A percentile compares a stretch with the other conserved stretches of the same genome.
Conservation (phyloP, 2,888 invertebrate species). For the Sinotaia quadrata region DNA sequence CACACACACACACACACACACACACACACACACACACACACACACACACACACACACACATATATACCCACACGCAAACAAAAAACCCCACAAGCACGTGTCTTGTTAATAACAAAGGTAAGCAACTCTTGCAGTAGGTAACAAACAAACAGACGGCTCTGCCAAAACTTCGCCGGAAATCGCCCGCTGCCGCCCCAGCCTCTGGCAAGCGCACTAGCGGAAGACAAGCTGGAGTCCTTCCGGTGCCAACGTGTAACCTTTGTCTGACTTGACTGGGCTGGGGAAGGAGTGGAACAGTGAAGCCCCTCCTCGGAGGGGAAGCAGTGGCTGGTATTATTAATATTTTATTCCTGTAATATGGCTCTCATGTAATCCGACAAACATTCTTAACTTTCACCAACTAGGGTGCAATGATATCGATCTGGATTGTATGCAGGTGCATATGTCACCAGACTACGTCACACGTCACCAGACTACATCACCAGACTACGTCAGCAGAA, state of each 20-base stretch:
- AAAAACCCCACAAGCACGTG: no score
- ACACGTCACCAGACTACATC: no score
- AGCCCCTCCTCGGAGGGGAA: not conserved
- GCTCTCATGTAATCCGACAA: no score
- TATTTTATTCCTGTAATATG: no score
- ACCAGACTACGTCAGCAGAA: no score
- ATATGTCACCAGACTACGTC: no score
- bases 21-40: conserved; percentile 4
- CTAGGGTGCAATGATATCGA: no score
- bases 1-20: conserved; percentile 3
- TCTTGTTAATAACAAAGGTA: no score
- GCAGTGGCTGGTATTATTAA: no score
- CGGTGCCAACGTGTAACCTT: conserved; percentile 25
- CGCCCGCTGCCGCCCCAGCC: conserved; percentile 16
- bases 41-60: conserved; percentile 1
- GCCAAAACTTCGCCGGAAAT: conserved; percentile 11
- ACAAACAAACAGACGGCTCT: conserved; percentile 2
- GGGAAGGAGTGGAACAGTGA: not conserved
- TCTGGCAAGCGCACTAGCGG: conserved; percentile 19
- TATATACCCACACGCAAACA: no score
- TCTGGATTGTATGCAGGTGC: no score
- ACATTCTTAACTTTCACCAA: not conserved
- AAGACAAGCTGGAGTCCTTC: conserved; percentile 22
- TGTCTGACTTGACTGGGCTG: not conserved
- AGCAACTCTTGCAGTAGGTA: no score